phyloP scores from a whole-genome alignment of 1,140 invertebrate species.

The Solenopsis fugax region DNA sequence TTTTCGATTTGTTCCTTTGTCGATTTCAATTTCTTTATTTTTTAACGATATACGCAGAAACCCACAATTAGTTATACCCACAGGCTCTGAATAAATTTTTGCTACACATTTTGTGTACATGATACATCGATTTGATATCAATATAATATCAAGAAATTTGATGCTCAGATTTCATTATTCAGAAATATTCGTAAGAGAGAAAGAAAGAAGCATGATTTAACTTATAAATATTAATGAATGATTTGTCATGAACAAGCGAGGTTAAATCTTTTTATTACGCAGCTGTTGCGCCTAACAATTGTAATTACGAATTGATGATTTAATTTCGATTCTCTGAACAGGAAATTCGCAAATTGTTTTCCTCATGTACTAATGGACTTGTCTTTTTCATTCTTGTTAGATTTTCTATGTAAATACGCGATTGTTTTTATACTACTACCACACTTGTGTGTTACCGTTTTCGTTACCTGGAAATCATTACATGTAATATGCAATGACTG shows the following conservation, averaged over 20 bases:
- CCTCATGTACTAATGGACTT: not conserved
- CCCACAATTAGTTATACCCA: not conserved
- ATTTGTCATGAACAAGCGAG: constrained; percentile 8
- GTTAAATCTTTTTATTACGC: constrained; percentile 21
- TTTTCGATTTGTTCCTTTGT: not conserved
- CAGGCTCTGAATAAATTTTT: not conserved
- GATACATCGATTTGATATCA: not conserved
- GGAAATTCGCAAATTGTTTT: constrained; percentile 9
- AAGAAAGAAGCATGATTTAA: not conserved
- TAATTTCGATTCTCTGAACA: constrained; percentile 13
- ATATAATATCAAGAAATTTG: constrained; percentile 9
- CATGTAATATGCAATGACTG: not conserved
- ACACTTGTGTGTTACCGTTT: not conserved
- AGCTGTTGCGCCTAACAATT: not conserved
- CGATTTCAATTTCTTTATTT: not conserved
- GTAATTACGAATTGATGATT: constrained; percentile 13
- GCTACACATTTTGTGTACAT: not conserved
- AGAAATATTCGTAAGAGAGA: constrained; percentile 8
- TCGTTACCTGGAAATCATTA: constrained; percentile 8
- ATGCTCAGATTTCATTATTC: constrained; percentile 12
- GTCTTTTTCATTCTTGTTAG: not conserved
- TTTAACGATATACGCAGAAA: not conserved
- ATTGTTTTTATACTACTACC: constrained; percentile 15
- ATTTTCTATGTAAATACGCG: constrained; percentile 1
- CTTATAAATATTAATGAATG: constrained; percentile 34